Percentiles rank a stretch among this genome's conserved stretches.
These are phyloP conservation scores for Cataglyphis altisquamis DNA, from an alignment of 2,888 invertebrate genomes.

Conservation along the genomic window DNA sequence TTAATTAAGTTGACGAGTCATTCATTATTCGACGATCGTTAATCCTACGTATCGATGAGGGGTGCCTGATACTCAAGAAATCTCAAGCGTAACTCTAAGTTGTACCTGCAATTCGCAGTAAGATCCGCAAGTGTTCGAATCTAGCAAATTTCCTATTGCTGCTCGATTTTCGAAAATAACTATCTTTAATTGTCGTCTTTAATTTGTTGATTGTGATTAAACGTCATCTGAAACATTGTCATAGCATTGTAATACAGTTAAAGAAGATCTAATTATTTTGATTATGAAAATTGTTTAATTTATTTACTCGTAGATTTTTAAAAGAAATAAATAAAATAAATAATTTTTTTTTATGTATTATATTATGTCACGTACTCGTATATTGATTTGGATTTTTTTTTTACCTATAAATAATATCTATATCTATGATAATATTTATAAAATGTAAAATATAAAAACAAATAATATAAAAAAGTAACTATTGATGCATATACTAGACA, in stretches of 20 bases:
- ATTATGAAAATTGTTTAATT: slow-evolving; percentile 31
- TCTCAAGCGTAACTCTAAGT: slow-evolving; percentile 28
- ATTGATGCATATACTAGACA: too few species aligned
- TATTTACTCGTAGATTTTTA: neutral
- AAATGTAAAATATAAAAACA: neutral
- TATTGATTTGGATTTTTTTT: too few species aligned
- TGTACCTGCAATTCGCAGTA: neutral
- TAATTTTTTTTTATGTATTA: too few species aligned
- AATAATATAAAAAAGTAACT: neutral
- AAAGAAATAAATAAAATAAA: too few species aligned
- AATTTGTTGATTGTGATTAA: neutral
- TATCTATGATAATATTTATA: neutral
- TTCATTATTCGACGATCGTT: slow-evolving; percentile 56
- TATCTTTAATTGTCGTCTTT: neutral
- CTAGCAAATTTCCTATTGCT: slow-evolving; percentile 24
- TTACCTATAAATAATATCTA: neutral
- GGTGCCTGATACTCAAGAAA: slow-evolving; percentile 43
- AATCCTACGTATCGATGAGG: slow-evolving; percentile 50
- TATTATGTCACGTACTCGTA: too few species aligned
- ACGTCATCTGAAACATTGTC: neutral
- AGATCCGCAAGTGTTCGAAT: slow-evolving; percentile 15
- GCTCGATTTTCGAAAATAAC: slow-evolving; percentile 35
- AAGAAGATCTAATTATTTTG: slow-evolving; percentile 27
- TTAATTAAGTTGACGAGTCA: slow-evolving; percentile 61
- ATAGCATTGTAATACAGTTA: neutral